Evolutionary conservation across 2,888 invertebrate genomes (phyloP).

Genomic region (Lasioglossum figueresi): DNA sequence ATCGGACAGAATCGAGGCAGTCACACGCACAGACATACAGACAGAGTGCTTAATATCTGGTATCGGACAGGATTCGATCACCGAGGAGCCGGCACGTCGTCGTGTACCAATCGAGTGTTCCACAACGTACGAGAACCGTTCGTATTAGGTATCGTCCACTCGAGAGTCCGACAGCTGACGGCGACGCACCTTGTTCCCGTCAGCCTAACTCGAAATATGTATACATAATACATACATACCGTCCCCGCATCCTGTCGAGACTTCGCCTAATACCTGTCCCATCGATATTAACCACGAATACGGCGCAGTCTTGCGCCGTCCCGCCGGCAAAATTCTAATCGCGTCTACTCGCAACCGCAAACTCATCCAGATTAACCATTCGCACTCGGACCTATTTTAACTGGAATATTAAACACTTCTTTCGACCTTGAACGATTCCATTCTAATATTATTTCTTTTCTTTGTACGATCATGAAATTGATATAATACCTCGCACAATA

Average conservation of each 20-base stretch:
- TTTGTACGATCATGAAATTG: too few relatives aligned
- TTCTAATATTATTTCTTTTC: too few relatives aligned
- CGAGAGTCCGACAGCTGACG: constrained; percentile 45
- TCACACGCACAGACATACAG: neutral
- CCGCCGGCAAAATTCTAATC: neutral
- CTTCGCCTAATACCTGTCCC: constrained; percentile 13
- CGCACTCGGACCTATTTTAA: too few relatives aligned
- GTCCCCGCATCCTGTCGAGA: neutral
- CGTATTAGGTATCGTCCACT: constrained; percentile 24
- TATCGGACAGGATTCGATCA: constrained; percentile 15
- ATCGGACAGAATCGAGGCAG: neutral
- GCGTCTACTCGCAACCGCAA: neutral
- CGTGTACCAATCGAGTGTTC: constrained; percentile 43
- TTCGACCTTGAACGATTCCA: too few relatives aligned
- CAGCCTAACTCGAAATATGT: constrained; percentile 22
- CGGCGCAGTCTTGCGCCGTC: neutral
- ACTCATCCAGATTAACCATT: neutral
- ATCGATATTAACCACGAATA: neutral
- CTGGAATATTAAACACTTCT: too few relatives aligned
- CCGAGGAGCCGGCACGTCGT: constrained; percentile 20
- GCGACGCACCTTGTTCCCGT: constrained; percentile 42
- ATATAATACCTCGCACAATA: too few relatives aligned
- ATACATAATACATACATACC: neutral
- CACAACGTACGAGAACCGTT: neutral
- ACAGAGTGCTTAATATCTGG: constrained; percentile 20